Conservation (phyloP, 2,888 invertebrate species). For the Caenorhabditis sp. region DNA sequence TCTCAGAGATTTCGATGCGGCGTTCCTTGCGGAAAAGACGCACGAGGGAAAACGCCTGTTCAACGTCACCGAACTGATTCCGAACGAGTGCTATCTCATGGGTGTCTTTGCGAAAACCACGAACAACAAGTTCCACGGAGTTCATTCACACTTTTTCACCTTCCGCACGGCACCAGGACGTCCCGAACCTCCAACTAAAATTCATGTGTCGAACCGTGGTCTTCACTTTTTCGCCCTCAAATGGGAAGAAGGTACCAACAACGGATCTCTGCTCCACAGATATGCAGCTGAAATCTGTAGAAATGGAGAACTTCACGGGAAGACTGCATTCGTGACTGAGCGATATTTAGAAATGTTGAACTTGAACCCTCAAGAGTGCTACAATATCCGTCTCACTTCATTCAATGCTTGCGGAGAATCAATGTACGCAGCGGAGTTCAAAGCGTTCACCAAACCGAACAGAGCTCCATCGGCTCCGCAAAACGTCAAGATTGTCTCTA, state of each 20-base stretch:
- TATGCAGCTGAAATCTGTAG: constrained; percentile 59
- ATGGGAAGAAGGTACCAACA: constrained; percentile 67
- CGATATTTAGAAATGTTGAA: constrained; percentile 31
- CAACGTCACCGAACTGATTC: constrained; percentile 67
- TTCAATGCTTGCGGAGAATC: constrained; percentile 71
- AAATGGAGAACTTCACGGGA: background rate
- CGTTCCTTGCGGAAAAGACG: too few species aligned
- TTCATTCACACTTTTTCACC: constrained; percentile 83
- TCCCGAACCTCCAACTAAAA: constrained; percentile 86
- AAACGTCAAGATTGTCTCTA: background rate
- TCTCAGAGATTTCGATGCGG: too few species aligned
- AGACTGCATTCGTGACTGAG: background rate
- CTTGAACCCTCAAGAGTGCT: constrained; percentile 59
- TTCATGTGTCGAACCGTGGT: constrained; percentile 82
- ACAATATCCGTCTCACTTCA: constrained; percentile 63
- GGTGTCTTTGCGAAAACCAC: constrained; percentile 73
- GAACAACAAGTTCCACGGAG: constrained; percentile 77
- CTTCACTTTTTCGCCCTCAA: constrained; percentile 65
- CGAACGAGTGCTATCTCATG: constrained; percentile 79
- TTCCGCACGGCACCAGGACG: constrained; percentile 90
- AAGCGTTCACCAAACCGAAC: constrained; percentile 40
- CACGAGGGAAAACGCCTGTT: background rate
- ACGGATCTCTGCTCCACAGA: constrained; percentile 42
- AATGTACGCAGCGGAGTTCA: background rate
- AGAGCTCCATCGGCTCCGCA: constrained; percentile 27